Conservation (phyloP, 1,140 invertebrate genomes). For the Geopemphigus sp. region DNA sequence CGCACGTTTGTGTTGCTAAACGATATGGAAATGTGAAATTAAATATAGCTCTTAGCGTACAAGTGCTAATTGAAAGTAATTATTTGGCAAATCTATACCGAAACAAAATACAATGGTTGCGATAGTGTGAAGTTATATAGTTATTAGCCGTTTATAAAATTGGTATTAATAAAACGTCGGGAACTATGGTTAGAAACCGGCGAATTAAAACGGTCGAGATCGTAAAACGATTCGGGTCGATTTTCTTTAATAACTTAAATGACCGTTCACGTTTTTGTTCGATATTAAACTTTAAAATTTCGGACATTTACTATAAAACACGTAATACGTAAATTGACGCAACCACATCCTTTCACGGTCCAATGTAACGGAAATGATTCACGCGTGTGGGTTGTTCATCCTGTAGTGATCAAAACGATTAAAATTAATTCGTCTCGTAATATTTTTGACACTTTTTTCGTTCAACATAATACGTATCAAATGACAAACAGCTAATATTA, state of each 20-base stretch:
- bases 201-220: neutral
- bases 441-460: neutral
- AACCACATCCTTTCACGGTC: neutral
- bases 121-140: neutral
- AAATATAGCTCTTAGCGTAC: neutral
- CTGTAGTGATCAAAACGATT: neutral
- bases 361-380: neutral
- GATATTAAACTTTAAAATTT: no score
- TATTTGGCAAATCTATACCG: neutral
- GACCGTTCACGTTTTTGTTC: no score
- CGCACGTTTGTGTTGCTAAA: neutral
- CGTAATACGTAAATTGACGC: no score
- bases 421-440: neutral
- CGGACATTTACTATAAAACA: no score
- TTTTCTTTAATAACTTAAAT: no score
- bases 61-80: constrained; percentile 9
- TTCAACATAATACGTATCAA: neutral
- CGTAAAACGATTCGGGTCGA: no score
- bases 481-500: neutral
- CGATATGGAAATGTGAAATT: neutral
- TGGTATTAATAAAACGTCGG: neutral
- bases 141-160: neutral
- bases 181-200: neutral
- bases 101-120: neutral
- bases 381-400: neutral